Conservation (phyloP, 2,888 invertebrate species). For the Trisateles emortualis region DNA sequence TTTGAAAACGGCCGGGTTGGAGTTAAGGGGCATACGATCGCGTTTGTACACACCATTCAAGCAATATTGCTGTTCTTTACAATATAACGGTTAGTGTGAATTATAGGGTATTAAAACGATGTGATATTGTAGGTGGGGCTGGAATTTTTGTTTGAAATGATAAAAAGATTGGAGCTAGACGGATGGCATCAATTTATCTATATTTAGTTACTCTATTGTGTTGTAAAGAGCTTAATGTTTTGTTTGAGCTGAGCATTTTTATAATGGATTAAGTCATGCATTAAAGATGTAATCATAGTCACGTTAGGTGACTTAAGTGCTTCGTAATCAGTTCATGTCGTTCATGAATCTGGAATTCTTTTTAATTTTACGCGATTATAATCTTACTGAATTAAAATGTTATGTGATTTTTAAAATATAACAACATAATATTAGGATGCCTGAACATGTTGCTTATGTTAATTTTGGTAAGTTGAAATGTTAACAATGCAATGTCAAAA, state of each 20-base stretch:
- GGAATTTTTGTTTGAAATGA: slow-evolving; percentile 11
- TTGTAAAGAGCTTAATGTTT: background rate
- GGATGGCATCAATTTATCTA: slow-evolving; percentile 7
- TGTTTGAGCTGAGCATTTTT: background rate
- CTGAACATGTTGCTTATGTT: background rate
- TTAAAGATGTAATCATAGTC: slow-evolving; percentile 32
- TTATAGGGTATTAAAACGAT: slow-evolving; percentile 43
- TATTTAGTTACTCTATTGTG: background rate
- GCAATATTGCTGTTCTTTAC: slow-evolving; percentile 54
- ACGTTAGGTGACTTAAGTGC: slow-evolving; percentile 32
- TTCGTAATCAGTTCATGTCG: slow-evolving; percentile 5
- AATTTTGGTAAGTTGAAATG: background rate
- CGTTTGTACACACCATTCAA: slow-evolving; percentile 65
- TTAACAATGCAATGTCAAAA: slow-evolving; percentile 22
- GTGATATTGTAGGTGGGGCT: slow-evolving; percentile 46
- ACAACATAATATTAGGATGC: background rate
- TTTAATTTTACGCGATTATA: slow-evolving; percentile 6
- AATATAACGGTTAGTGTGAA: slow-evolving; percentile 52
- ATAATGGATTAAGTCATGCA: slow-evolving; percentile 43
- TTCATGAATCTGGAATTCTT: slow-evolving; percentile 3
- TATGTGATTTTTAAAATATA: background rate
- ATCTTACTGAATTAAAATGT: slow-evolving; percentile 5
- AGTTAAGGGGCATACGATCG: slow-evolving; percentile 61
- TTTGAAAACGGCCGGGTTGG: slow-evolving; percentile 49
- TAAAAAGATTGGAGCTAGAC: slow-evolving; percentile 9